Evolutionary conservation across 2,888 invertebrate species (phyloP), one percentile per base, ranked within the genome.

Genomic region (Machimus atricapillus): DNA sequence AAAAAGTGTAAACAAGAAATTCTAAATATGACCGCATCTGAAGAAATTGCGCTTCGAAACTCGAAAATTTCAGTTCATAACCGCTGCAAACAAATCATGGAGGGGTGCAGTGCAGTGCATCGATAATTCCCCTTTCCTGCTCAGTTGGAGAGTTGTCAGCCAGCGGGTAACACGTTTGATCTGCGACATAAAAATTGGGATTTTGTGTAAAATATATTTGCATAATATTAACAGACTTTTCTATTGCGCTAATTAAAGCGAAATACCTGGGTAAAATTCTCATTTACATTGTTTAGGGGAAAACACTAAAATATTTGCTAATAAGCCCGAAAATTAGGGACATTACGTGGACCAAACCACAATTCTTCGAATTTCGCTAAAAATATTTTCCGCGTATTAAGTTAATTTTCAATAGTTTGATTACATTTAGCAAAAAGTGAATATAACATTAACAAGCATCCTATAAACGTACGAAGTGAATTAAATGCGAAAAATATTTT

Each of bases 131-230:
- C 27, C 31, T 52, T 43, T 40, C 9, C 7, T 9, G 9, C 12
- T 78, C 19, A 78, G 78, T 78, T 23, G 19, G 23, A n/a, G 43
- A 52, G n/a, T 79, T 79, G 79, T 79, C 79, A 79, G 52, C 16
- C 79, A 79, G 31, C 12, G 16, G 16, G 43, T 52, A 52, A 31
- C 52, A 12, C 23, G 66, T 66, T 66, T 12, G 66, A 6, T 23
- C 12, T 27, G 19, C 52, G 27, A 27, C 0, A 78, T 40, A 52
- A 16, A 16, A 52, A 23, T 78, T 16, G 14, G 46, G n/a, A 52
- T 56, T 46, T 27, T n/a, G 52, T 79, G 46, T n/a, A 46, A 40
- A 19, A 77, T 46, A 78, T 79, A 46, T 79, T 79, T 31, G 78
- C 23, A 37, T 23, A 40, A 77, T 37, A 46, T 46, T 0, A 23